A percentile compares a stretch with the other conserved stretches of the same genome.
Evolutionary conservation across 2,797 vertebrate genomes (phyloP).

Genomic region (Eremophila alpestris): DNA sequence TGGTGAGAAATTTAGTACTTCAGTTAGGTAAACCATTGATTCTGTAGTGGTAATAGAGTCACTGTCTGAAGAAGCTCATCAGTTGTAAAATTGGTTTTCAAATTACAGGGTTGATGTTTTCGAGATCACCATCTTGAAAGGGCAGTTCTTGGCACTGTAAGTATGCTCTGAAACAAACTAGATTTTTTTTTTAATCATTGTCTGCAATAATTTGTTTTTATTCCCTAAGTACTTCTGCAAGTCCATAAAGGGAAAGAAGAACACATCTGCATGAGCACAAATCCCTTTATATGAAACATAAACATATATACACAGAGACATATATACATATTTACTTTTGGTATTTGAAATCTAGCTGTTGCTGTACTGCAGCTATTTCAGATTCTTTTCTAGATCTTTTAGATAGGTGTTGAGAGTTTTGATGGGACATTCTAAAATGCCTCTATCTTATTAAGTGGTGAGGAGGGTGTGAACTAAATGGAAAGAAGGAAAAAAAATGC

Average conservation of each 20-base stretch:
- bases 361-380: background rate
- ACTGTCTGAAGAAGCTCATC: background rate
- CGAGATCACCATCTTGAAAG: background rate
- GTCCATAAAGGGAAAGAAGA: background rate
- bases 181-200: background rate
- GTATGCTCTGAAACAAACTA: background rate
- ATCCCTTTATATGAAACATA: background rate
- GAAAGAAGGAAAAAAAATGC: too few relatives aligned
- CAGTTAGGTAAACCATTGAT: background rate
- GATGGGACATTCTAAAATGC: background rate
- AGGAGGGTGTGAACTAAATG: background rate
- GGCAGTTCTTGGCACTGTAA: background rate
- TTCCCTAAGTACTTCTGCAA: background rate
- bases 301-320: background rate
- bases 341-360: background rate
- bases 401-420: background rate
- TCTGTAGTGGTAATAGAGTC: background rate
- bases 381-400: background rate
- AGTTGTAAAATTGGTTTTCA: background rate
- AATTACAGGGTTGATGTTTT: background rate
- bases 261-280: background rate
- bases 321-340: background rate
- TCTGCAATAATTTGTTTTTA: background rate
- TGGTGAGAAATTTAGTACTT: background rate
- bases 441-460: background rate